Conservation (phyloP, 2,797 vertebrate genomes). For the Anguilla anguilla region DNA sequence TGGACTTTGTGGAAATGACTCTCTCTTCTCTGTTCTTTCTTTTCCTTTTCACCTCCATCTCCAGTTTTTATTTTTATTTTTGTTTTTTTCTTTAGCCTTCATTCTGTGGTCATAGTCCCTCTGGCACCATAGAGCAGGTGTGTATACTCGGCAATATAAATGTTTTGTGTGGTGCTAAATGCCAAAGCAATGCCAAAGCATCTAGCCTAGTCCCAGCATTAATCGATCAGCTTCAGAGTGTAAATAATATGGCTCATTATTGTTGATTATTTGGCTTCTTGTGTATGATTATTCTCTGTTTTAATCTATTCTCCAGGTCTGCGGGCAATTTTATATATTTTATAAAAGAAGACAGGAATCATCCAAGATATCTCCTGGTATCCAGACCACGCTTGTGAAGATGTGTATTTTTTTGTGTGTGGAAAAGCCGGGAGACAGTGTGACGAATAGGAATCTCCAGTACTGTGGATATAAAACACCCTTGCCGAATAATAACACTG, state of each 20-base stretch:
- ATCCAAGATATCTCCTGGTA: conserved; percentile 7
- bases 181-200: background rate
- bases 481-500: conserved; percentile 39
- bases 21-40: conserved; percentile 63
- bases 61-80: conserved; percentile 98
- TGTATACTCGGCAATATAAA: conserved; percentile 45
- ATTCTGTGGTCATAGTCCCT: conserved; percentile 94
- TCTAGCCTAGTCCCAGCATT: background rate
- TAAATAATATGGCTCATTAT: background rate
- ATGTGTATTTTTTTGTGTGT: conserved; percentile 16
- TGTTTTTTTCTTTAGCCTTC: conserved; percentile 98
- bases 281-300: background rate
- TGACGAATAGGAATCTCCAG: conserved; percentile 30
- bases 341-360: conserved; percentile 23
- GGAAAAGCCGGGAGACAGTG: conserved; percentile 20
- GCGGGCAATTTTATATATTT: conserved; percentile 40
- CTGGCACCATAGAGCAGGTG: conserved; percentile 67
- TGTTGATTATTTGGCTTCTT: background rate
- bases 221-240: background rate
- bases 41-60: conserved; percentile 64
- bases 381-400: background rate
- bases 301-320: conserved; percentile 36
- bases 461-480: conserved; percentile 48
- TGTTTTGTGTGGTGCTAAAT: background rate
- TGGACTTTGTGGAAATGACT: conserved; percentile 37